Conservation (phyloP, 23 tunicate species). For the Phallusia fumigata region DNA sequence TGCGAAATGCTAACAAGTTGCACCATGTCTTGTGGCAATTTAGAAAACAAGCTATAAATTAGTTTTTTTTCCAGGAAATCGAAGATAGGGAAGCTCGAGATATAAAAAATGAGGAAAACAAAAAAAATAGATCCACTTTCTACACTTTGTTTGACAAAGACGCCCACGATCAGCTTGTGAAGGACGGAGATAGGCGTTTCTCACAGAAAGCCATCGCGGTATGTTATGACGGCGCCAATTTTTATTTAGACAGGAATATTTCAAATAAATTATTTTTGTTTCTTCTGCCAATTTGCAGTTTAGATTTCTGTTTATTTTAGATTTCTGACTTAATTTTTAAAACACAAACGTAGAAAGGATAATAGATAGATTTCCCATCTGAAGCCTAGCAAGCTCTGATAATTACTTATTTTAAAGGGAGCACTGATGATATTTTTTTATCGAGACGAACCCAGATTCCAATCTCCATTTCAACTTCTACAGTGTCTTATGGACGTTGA, state of each 20-base stretch:
- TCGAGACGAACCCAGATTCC: slow-evolving; percentile 89
- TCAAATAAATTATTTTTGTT: no score
- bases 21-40: no score
- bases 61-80: slow-evolving; percentile 53
- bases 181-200: slow-evolving; percentile 68
- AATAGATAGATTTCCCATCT: no score
- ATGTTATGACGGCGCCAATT: neutral
- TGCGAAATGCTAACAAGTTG: no score
- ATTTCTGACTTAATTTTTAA: neutral
- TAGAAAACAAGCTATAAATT: no score
- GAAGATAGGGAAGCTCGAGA: slow-evolving; percentile 25
- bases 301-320: neutral
- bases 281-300: no score
- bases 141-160: slow-evolving; percentile 57
- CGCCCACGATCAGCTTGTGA: slow-evolving; percentile 36
- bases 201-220: slow-evolving; percentile 86
- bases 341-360: neutral
- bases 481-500: slow-evolving; percentile 89
- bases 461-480: slow-evolving; percentile 83
- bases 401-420: slow-evolving; percentile 38
- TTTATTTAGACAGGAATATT: no score
- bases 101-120: neutral
- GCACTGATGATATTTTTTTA: slow-evolving; percentile 79
- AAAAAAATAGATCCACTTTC: slow-evolving; percentile 31
- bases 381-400: no score